These are phyloP conservation scores for Petromus typicus DNA, from an alignment of 2,113 vertebrate species.

Conservation along the genomic window DNA sequence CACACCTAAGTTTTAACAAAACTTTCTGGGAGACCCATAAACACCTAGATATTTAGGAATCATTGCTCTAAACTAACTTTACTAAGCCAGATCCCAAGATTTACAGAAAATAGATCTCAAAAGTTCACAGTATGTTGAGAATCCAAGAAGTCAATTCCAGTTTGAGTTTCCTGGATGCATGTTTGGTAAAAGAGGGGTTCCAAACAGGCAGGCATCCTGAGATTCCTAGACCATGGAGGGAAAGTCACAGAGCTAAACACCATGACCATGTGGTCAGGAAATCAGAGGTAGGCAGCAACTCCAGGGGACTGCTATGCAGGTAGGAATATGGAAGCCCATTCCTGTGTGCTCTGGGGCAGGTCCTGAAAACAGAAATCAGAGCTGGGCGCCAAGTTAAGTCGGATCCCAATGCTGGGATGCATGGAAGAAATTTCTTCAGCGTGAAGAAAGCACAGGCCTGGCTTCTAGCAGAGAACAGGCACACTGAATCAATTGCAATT, in stretches of 20 bases:
- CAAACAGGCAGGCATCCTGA: not conserved
- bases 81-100: not conserved
- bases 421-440: not conserved
- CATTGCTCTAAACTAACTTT: not conserved
- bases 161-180: not conserved
- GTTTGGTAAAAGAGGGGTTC: not conserved
- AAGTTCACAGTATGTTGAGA: no score
- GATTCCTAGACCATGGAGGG: not conserved
- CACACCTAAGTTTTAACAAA: not conserved
- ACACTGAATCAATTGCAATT: conserved; percentile 67
- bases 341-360: not conserved
- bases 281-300: not conserved
- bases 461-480: not conserved
- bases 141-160: not conserved
- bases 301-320: rapidly evolving
- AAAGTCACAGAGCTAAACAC: not conserved
- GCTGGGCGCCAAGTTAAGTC: not conserved
- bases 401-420: not conserved
- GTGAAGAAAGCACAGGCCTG: not conserved
- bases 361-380: not conserved
- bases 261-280: not conserved
- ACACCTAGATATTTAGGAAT: not conserved
- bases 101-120: conserved; percentile 17
- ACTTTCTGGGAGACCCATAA: not conserved
- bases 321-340: not conserved